These are phyloP conservation scores for Mungos mungo DNA, from an alignment of 2,113 vertebrate genomes.

Conservation along the genomic window DNA sequence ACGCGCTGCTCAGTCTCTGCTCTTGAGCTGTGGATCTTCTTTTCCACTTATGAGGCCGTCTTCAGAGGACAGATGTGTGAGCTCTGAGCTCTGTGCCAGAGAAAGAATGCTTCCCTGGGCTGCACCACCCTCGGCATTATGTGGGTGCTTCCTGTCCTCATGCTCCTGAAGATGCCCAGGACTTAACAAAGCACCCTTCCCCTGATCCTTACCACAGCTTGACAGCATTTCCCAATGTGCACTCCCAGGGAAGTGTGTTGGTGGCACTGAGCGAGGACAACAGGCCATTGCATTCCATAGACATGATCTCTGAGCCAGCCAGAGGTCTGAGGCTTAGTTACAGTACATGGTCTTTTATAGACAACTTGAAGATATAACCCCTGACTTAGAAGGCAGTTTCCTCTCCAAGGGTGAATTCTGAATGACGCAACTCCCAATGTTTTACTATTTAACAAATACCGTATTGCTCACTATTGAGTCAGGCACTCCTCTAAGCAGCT, in stretches of 20 bases:
- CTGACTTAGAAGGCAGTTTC: neutral
- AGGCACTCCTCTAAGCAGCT: neutral
- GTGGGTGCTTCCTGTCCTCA: neutral
- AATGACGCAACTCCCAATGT: neutral
- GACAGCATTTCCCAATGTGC: neutral
- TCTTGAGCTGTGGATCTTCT: neutral
- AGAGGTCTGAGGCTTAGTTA: neutral
- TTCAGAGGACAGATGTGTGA: neutral
- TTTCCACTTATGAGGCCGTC: neutral
- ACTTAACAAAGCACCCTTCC: neutral
- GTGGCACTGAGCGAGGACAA: neutral
- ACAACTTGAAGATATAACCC: neutral
- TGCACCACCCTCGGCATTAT: accelerated
- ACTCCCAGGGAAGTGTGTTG: neutral
- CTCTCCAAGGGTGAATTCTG: neutral
- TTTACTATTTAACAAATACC: neutral
- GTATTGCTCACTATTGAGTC: neutral
- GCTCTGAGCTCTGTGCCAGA: neutral
- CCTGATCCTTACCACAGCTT: neutral
- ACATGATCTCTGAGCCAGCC: neutral
- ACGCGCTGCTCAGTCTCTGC: accelerated
- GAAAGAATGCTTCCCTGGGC: neutral
- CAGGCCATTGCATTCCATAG: neutral
- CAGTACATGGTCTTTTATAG: neutral
- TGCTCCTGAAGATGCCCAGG: neutral